Percentiles rank a stretch among this genome's conserved stretches.
phyloP scores from a whole-genome alignment of 1,140 invertebrate species.

The Pomacea maculata region DNA sequence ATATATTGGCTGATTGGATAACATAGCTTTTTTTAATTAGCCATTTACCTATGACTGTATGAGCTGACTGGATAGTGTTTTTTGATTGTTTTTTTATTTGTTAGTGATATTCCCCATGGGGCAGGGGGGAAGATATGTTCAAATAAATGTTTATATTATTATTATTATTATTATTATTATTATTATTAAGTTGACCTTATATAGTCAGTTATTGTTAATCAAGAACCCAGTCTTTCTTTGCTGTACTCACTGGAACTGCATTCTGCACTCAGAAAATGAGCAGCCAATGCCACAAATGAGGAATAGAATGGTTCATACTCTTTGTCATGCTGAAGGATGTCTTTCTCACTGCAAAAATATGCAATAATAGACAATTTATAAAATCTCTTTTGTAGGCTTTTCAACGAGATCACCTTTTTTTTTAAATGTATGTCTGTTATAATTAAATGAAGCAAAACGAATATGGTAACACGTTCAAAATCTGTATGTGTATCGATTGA shows the following conservation, averaged over 20 bases:
- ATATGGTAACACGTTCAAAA: too few species aligned
- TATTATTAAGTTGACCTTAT: neutral
- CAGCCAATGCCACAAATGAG: slow-evolving; percentile 78
- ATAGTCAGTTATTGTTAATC: neutral
- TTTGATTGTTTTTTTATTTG: neutral
- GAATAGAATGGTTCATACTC: slow-evolving; percentile 81
- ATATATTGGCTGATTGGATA: too few species aligned
- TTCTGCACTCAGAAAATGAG: slow-evolving; percentile 79
- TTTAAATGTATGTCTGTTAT: too few species aligned
- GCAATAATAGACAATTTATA: neutral
- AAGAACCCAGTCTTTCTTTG: slow-evolving; percentile 13
- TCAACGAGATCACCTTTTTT: too few species aligned
- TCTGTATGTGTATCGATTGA: too few species aligned
- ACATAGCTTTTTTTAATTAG: too few species aligned
- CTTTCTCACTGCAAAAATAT: slow-evolving; percentile 74
- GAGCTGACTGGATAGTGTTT: too few species aligned
- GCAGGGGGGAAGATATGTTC: neutral
- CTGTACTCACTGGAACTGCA: slow-evolving; percentile 74
- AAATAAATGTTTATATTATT: neutral
- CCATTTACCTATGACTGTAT: too few species aligned
- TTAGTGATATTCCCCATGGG: neutral
- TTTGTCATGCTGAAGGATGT: slow-evolving; percentile 78
- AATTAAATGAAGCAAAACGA: too few species aligned
- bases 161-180: neutral
- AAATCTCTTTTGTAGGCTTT: neutral